Evolutionary conservation across 2,113 vertebrate genomes (phyloP).

Genomic region (Pteropus alecto): DNA sequence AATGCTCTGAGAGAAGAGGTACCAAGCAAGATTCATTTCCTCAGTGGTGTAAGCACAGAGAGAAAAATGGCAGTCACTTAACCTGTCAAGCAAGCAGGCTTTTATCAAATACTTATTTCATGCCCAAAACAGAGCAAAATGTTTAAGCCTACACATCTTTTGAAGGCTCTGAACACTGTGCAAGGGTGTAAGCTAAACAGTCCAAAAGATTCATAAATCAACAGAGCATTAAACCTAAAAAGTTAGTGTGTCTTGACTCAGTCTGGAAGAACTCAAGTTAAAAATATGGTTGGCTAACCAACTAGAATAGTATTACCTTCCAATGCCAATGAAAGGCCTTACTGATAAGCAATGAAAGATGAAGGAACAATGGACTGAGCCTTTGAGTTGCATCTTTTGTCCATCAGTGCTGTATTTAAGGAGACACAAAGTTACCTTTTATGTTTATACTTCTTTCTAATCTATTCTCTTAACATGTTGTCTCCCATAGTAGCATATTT

Average conservation of each 20-base stretch:
- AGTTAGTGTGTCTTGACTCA: neutral
- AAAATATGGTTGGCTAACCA: neutral
- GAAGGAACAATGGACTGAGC: neutral
- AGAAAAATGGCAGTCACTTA: neutral
- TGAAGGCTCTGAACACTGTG: neutral
- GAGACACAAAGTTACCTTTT: neutral
- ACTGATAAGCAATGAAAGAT: neutral
- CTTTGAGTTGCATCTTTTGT: neutral
- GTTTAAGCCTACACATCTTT: neutral
- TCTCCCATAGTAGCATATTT: slow-evolving; percentile 40
- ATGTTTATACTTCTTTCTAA: neutral
- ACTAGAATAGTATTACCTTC: neutral
- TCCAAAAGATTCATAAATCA: neutral
- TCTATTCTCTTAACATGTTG: neutral
- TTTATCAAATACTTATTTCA: slow-evolving; percentile 25
- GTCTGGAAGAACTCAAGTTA: neutral
- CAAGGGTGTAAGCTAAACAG: neutral
- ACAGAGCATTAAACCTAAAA: neutral
- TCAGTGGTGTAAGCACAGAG: neutral
- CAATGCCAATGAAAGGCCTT: neutral
- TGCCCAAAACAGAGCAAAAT: neutral
- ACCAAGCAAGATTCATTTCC: neutral
- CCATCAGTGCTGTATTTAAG: neutral
- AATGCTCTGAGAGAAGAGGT: neutral
- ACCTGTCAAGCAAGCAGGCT: neutral